Evolutionary conservation across 2,113 vertebrate genomes (phyloP).

Genomic region (Sylvicapra grimmia): DNA sequence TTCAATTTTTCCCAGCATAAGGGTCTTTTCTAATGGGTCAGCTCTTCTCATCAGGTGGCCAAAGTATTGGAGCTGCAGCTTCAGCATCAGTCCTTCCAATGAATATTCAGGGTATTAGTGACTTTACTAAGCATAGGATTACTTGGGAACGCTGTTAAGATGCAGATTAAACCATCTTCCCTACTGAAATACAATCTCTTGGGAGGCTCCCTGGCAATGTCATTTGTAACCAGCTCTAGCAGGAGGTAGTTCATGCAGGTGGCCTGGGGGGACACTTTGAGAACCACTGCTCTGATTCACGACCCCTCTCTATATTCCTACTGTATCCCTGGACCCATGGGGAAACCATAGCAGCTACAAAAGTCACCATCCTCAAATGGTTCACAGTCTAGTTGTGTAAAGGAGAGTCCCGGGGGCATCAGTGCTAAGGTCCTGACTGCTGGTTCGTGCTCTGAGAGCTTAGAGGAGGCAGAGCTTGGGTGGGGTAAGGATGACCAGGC

Average conservation of each 20-base stretch:
- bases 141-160: background rate
- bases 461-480: background rate
- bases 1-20: background rate
- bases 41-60: background rate
- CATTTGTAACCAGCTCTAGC: background rate
- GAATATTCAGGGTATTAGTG: background rate
- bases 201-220: background rate
- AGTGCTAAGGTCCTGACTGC: background rate
- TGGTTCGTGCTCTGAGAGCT: rapidly evolving
- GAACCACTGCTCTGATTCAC: background rate
- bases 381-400: background rate
- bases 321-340: background rate
- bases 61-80: background rate
- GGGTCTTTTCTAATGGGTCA: background rate
- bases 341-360: background rate
- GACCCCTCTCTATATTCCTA: background rate
- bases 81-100: background rate
- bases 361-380: background rate
- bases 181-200: background rate
- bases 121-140: background rate
- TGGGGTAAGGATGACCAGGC: background rate
- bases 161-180: background rate
- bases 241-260: background rate
- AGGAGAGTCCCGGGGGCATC: background rate
- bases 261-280: background rate